Conservation (phyloP, 2,113 vertebrate genomes). For the Indicator maculatus region DNA sequence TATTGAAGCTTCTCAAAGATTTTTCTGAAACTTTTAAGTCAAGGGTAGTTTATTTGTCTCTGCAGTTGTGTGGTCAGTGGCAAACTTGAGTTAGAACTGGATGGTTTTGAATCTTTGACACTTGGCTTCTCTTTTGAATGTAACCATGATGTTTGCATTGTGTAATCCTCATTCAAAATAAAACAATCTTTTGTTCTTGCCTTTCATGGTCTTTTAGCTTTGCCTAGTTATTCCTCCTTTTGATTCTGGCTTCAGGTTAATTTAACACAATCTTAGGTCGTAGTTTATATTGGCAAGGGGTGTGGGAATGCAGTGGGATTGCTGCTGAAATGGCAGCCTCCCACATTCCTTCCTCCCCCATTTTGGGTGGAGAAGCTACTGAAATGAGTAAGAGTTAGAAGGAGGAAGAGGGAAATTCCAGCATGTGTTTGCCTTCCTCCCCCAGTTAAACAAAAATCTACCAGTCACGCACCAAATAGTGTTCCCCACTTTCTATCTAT, state of each 20-base stretch:
- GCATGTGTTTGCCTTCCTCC: background rate
- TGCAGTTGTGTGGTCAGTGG: background rate
- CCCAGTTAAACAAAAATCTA: background rate
- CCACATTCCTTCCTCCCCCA: background rate
- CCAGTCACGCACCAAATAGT: accelerated
- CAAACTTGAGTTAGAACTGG: background rate
- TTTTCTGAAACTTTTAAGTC: background rate
- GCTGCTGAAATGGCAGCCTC: background rate
- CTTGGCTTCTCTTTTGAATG: background rate
- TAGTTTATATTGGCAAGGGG: background rate
- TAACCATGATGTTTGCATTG: background rate
- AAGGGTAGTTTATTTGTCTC: background rate
- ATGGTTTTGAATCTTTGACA: background rate
- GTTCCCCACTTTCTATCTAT: background rate
- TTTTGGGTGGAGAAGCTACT: background rate
- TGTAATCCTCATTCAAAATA: background rate
- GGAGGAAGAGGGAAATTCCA: background rate
- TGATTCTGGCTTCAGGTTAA: background rate
- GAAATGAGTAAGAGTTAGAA: background rate
- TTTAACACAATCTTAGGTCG: background rate
- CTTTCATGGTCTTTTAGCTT: background rate
- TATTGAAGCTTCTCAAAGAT: background rate
- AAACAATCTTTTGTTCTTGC: conserved; percentile 6
- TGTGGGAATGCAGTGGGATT: conserved; percentile 14
- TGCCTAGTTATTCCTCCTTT: background rate